Conservation (phyloP, 2,888 invertebrate genomes). For the Ganaspis brasiliensis region DNA sequence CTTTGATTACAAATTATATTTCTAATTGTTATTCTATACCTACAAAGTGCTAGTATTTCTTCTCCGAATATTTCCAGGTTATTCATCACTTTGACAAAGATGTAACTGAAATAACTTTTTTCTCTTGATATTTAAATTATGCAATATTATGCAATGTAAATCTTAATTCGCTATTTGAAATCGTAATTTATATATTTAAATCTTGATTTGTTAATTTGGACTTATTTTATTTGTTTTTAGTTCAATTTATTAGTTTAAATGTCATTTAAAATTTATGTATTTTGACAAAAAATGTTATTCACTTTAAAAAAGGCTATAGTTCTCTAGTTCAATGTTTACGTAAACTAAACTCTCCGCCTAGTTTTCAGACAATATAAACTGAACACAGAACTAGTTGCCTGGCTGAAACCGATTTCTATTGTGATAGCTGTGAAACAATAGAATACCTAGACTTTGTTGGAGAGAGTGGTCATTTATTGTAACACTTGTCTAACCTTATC, state of each 20-base stretch:
- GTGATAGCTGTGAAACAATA: slow-evolving; percentile 25
- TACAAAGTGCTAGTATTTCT: neutral
- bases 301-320: no score
- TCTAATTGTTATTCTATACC: slow-evolving; percentile 13
- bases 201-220: no score
- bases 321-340: neutral
- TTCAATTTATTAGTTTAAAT: no score
- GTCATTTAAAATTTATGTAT: no score
- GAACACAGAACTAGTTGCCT: slow-evolving; percentile 1
- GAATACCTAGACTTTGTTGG: slow-evolving; percentile 5
- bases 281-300: no score
- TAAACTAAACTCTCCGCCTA: neutral
- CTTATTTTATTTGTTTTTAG: no score
- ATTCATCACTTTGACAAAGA: neutral
- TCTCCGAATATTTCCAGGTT: neutral
- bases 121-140: no score
- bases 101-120: neutral
- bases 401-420: slow-evolving; percentile 11
- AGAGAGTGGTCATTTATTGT: slow-evolving; percentile 31
- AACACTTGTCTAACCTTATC: slow-evolving; percentile 33
- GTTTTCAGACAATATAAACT: slow-evolving; percentile 21
- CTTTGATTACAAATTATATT: slow-evolving; percentile 13
- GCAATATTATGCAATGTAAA: no score
- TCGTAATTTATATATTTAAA: no score
- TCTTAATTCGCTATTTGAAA: no score